Base-by-base conservation (phyloP, 2,113 vertebrate species). In the Geococcyx californianus region DNA sequence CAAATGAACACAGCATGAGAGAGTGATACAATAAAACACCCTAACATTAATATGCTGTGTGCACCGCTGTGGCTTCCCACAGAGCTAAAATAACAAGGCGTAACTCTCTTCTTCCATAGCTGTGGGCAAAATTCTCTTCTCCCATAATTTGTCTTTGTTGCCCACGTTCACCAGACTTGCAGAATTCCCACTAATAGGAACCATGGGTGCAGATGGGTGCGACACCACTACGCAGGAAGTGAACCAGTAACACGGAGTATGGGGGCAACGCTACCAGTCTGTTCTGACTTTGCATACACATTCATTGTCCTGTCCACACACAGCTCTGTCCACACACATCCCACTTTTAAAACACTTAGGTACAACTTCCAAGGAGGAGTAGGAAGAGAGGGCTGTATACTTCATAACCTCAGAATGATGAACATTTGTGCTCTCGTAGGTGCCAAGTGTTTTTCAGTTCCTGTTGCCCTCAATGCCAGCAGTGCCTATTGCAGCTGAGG, bases 1-100 rank as follows among this genome's bases (percentile, higher is more conserved):
- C 72, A 96, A 96, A 96, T 80, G 90, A 96, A 84, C 93, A 49
- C 90, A 94, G 93, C 84, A 69, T 91, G 95, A 79, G 62, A 67
- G 74, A 84, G 44, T 1, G 78, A 89, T 83, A 94, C 28, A 95
- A 63, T 84, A 90, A 93, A 96, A 93, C 66, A 80, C 60, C 54
- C 93, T 60, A 82, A 84, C 49, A 62, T 84, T 87, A 94, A 70
- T 29, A 60, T 86, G 80, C 70, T 23, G 7, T 55, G 28, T 70
- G 84, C 36, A 75, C 64, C 73, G 86, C 70, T 83, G 91, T 14
- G 93, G 73, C 67, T 45, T 95, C 93, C 86, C 90, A 82, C 90
- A 82, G 92, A 69, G 69, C 88, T 93, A 58, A 85, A 96, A 60
- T 77, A 93, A 82, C 29, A 36, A 79, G 69, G 44, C 5, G 1